Evolutionary conservation across 2,797 vertebrate genomes (phyloP).

Genomic region (Schizothorax lantsangensis): DNA sequence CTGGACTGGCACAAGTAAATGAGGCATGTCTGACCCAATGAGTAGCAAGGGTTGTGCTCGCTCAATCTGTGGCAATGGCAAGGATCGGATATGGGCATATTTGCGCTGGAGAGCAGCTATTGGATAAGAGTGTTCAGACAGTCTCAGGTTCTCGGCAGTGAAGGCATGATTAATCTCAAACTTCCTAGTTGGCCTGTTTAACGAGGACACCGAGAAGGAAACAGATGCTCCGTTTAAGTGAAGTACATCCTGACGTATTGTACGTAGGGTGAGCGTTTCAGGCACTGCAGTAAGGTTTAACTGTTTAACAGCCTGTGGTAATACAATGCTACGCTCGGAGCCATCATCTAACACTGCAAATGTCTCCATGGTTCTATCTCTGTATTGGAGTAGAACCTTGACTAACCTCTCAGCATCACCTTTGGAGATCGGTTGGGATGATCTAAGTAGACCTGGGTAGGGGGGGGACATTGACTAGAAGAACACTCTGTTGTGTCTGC

Average conservation of each 20-base stretch:
- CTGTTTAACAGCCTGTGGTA: neutral
- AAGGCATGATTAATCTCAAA: neutral
- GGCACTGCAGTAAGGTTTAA: neutral
- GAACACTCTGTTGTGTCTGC: too few relatives aligned
- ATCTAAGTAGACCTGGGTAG: neutral
- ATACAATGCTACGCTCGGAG: neutral
- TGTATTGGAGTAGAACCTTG: neutral
- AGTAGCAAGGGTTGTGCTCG: neutral
- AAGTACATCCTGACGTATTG: slow-evolving; percentile 2
- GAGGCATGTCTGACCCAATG: neutral
- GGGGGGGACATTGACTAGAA: too few relatives aligned
- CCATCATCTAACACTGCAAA: neutral
- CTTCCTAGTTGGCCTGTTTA: neutral
- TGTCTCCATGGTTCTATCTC: slow-evolving; percentile 1
- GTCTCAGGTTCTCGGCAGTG: neutral
- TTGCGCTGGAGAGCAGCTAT: neutral
- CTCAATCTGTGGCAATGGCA: neutral
- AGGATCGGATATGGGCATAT: neutral
- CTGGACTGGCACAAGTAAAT: neutral
- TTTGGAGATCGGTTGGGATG: neutral
- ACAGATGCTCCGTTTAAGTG: neutral
- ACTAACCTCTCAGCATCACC: neutral
- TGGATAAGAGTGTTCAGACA: neutral
- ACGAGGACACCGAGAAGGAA: neutral
- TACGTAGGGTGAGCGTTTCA: neutral